Evolutionary conservation across 1,140 invertebrate species (phyloP), one percentile per base, ranked within the genome.

Genomic region (Drosophila orosa): DNA sequence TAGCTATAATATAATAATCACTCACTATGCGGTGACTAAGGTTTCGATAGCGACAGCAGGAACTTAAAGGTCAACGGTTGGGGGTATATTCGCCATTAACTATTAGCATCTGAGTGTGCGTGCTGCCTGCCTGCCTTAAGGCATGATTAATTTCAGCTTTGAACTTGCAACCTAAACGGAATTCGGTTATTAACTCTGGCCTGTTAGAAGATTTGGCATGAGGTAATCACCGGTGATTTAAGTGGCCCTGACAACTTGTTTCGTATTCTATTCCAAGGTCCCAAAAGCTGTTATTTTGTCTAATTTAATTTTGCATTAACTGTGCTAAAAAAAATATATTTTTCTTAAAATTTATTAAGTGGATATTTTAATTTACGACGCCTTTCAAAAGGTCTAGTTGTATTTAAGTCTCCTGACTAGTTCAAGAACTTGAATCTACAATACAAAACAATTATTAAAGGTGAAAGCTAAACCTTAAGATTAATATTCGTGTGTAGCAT

Each of bases 51-150:
- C 40, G 25, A 17, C 60, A 44, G 45, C 42, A 44, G 63, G 40
- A 71, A 71, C 50, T 47, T 56, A 71, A 71, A 80, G 72, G 78
- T 80, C 69, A 69, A 69, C 15, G 52, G 29, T 62, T 75, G 19
- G 27, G 15, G 22, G 25, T 48, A 29, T 25, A 44, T 45, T 45
- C 12, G 15, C 12, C 17, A 45, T 61, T 22, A 62, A 22, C 19
- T 45, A 33, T 52, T 40, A 33, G 12, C 60, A 55, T 27, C 37
- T 4, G 25, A 12, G 27, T 56, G 40, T 52, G 35, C 35, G 57
- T 58, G 48, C 31, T 27, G 48, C 40, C n/a, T 42, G 39, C 29
- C 40, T 22, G 33, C 27, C 55, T 42, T 54, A 35, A 57, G 48
- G 39, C 35, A 39, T 44, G 17, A 60, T 35, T 52, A 44, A 65